Base-by-base conservation (phyloP, 2,113 vertebrate genomes). In the Tetrao urogallus region DNA sequence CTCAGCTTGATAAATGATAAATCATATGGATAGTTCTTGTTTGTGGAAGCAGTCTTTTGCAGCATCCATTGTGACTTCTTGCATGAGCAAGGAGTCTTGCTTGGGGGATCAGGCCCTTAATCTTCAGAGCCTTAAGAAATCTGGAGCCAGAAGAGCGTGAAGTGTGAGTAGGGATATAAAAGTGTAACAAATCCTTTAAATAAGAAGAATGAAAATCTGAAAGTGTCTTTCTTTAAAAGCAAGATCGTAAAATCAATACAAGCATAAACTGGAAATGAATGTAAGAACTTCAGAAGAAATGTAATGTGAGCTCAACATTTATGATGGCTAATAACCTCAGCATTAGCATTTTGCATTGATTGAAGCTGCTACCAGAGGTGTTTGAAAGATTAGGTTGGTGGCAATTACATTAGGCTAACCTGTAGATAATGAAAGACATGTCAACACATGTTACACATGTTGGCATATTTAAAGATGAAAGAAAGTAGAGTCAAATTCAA, bases 111-210 rank as follows among this genome's bases (percentile, higher is more conserved):
- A 89, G 94, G 60, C 76, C 73, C 78, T 97, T 97, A 97, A 94
- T 98, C 95, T 97, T 96, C 80, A 58, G 54, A 16, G 14, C 40
- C 84, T 94, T 96, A 90, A 88, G 92, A 97, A 96, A 96, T 97
- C 86, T 95, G 91, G 89, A 96, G 48, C 78, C 88, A 96, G 96
- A 94, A 86, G 64, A 89, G 47, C 42, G 5, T 95, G 86, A 96
- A 95, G 54, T 94, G 42, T 94, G 82, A 95, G 76, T 38, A 79
- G 83, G 76, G 57, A 86, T 95, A 82, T 85, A 94, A 86, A 95
- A 94, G 88, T 97, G 78, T 96, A 95, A 96, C 90, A 94, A 93
- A 94, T 97, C 95, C 94, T 96, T 91, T 94, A 97, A 96, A 91
- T 91, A 79, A 97, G 66, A 94, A 96, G 86, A 97, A 97, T 81